Evolutionary conservation across 2,797 vertebrate genomes (phyloP).

Genomic region (Malurus splendens): DNA sequence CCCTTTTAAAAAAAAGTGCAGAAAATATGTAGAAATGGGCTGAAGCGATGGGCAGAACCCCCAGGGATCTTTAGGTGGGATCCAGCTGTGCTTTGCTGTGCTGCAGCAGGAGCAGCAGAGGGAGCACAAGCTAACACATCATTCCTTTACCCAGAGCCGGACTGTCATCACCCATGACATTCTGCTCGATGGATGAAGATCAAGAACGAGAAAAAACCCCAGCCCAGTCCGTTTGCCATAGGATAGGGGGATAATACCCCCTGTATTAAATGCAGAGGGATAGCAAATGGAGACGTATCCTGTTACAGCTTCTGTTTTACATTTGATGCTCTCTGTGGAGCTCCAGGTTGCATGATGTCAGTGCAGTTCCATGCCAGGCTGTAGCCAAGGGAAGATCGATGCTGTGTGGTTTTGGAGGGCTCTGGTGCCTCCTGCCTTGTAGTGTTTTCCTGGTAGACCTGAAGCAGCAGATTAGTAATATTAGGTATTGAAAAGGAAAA

Average conservation of each 20-base stretch:
- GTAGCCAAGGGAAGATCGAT: neutral
- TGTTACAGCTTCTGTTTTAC: neutral
- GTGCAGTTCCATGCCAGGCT: neutral
- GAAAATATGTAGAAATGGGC: neutral
- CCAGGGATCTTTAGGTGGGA: neutral
- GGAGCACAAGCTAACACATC: constrained; percentile 60
- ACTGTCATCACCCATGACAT: neutral
- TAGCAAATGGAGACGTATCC: neutral
- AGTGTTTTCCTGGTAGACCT: neutral
- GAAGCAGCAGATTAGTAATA: neutral
- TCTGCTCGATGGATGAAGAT: neutral
- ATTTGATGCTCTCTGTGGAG: neutral
- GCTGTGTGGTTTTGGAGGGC: neutral
- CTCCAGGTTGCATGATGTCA: constrained; percentile 15
- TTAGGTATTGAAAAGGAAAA: neutral
- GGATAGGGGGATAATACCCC: neutral
- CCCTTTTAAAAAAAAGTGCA: neutral
- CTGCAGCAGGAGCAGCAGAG: constrained; percentile 54
- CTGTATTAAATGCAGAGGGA: neutral
- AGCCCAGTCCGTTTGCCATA: neutral
- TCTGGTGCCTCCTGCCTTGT: neutral
- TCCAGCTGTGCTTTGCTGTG: constrained; percentile 30
- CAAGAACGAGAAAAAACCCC: neutral
- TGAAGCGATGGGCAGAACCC: neutral
- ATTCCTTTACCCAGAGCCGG: neutral